phyloP scores from a whole-genome alignment of 2,888 invertebrate genomes.

The Azorinus chamasolen region DNA sequence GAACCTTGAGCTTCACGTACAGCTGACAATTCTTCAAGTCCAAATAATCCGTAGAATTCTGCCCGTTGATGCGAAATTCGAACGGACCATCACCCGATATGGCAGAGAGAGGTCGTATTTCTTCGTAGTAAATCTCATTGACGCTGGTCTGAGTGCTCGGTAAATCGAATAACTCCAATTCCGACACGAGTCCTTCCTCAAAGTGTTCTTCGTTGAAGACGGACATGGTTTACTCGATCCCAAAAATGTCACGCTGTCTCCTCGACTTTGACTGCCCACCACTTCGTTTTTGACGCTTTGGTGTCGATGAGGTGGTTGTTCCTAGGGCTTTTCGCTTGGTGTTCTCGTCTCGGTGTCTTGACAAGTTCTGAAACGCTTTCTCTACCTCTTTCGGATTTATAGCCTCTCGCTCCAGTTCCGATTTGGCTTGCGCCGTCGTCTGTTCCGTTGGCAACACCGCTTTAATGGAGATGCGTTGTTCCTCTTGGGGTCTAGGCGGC shows the following conservation, averaged over 20 bases:
- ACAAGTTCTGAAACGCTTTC: constrained; percentile 15
- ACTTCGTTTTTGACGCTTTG: too few species aligned
- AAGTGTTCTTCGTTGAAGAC: not conserved
- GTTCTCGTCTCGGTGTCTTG: constrained; percentile 2
- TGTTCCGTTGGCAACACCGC: constrained; percentile 50
- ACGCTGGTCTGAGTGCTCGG: constrained; percentile 56
- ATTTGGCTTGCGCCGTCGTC: constrained; percentile 41
- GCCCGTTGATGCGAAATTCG: constrained; percentile 55
- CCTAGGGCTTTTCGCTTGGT: too few species aligned
- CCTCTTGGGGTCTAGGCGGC: too few species aligned
- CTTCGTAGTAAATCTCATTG: constrained; percentile 48
- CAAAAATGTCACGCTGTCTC: too few species aligned
- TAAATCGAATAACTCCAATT: constrained; percentile 51
- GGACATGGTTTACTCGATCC: not conserved
- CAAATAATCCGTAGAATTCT: constrained; percentile 50
- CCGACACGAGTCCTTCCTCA: constrained; percentile 51
- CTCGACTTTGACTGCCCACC: too few species aligned
- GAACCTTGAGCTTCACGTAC: constrained; percentile 22
- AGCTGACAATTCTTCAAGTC: constrained; percentile 31
- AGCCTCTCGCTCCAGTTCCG: constrained; percentile 43
- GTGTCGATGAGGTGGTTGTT: too few species aligned
- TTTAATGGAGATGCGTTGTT: constrained; percentile 36
- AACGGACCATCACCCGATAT: constrained; percentile 45
- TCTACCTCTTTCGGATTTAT: constrained; percentile 32
- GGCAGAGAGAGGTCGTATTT: constrained; percentile 47